Conservation (phyloP, 2,797 vertebrate genomes). For the Ibycter americanus region DNA sequence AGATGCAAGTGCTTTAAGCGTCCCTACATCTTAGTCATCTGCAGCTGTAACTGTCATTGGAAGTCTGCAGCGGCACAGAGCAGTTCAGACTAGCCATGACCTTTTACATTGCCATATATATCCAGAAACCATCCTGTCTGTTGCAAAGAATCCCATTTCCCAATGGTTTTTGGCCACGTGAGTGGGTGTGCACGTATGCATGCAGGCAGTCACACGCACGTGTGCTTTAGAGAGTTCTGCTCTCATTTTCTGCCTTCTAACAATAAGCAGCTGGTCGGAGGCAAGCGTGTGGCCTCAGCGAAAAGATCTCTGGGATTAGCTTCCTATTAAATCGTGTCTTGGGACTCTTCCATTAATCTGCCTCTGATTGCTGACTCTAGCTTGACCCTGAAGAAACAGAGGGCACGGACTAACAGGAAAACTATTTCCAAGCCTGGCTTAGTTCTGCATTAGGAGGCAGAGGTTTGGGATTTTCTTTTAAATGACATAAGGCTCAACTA, state of each 20-base stretch:
- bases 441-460: not conserved
- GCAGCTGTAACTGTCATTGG: not conserved
- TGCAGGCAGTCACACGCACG: accelerated
- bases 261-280: not conserved
- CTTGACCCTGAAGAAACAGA: not conserved
- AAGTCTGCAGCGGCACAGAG: not conserved
- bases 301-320: not conserved
- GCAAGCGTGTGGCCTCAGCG: not conserved
- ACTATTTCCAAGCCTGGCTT: not conserved
- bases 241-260: not conserved
- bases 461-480: not conserved
- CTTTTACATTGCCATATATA: not conserved
- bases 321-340: not conserved
- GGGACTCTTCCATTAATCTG: not conserved
- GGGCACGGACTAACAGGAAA: not conserved
- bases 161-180: not conserved
- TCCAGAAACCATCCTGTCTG: not conserved
- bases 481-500: not conserved
- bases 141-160: not conserved
- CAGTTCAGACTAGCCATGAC: not conserved
- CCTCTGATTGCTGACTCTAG: not conserved
- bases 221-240: not conserved
- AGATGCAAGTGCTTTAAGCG: not conserved
- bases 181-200: not conserved
- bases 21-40: not conserved